Evolutionary conservation across 1,140 invertebrate species (phyloP).

Genomic region (Drosophila nebulosa): DNA sequence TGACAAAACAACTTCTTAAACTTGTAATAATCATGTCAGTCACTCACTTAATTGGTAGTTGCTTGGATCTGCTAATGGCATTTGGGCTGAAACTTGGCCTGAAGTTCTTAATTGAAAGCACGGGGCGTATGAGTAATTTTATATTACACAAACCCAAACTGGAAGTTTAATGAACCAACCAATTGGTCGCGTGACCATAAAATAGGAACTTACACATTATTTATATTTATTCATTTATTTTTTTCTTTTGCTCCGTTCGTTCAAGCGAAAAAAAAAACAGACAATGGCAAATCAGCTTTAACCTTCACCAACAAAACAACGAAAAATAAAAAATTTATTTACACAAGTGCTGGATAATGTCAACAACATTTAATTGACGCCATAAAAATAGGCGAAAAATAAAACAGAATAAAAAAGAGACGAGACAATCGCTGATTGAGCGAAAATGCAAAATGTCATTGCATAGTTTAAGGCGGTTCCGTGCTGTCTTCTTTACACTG

Average conservation of each 20-base stretch:
- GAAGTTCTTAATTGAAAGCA: neutral
- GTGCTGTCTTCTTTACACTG: neutral
- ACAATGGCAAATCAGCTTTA: constrained; percentile 1
- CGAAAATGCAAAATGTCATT: neutral
- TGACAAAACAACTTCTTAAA: too few relatives aligned
- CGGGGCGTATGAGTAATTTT: neutral
- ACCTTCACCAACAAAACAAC: neutral
- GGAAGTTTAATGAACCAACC: neutral
- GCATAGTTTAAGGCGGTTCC: neutral
- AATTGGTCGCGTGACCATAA: constrained; percentile 1
- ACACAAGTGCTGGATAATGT: neutral
- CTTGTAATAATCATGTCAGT: neutral
- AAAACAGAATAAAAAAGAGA: neutral
- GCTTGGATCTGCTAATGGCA: neutral
- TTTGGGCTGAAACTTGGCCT: neutral
- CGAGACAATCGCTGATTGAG: neutral
- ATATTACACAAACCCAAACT: neutral
- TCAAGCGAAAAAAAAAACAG: too few relatives aligned
- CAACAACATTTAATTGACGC: constrained; percentile 1
- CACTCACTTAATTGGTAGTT: neutral
- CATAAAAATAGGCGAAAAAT: neutral
- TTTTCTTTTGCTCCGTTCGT: neutral
- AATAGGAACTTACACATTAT: neutral
- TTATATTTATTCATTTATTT: neutral
- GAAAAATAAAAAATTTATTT: neutral